Percentiles rank a stretch among this genome's conserved stretches.
phyloP scores from a whole-genome alignment of 2,113 vertebrate genomes.

The Sminthopsis crassicaudata region DNA sequence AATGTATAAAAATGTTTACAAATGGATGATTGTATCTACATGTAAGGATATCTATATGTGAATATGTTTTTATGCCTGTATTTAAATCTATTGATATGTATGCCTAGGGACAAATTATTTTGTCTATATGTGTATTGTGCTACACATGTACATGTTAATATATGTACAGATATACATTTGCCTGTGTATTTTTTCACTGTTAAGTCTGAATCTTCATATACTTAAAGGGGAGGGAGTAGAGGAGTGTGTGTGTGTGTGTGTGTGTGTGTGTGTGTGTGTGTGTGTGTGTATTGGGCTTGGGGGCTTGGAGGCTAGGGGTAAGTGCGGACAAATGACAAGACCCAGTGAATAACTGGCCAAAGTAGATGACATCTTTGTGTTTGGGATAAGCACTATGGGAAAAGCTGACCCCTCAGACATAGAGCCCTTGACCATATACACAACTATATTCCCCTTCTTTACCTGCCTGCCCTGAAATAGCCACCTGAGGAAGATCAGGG shows the following conservation, averaged over 20 bases:
- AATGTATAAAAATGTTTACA: background rate
- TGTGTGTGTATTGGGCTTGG: background rate
- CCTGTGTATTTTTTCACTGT: background rate
- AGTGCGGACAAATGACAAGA: background rate
- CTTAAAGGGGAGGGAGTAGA: background rate
- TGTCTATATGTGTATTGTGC: background rate
- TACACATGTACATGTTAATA: background rate
- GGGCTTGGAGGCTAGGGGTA: background rate
- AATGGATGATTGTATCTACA: background rate
- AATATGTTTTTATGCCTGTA: background rate
- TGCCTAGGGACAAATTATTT: background rate
- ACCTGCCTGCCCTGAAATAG: background rate
- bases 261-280: background rate
- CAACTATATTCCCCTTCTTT: background rate
- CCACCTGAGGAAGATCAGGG: background rate
- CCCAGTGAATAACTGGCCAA: background rate
- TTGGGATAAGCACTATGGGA: background rate
- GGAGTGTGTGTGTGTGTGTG: background rate
- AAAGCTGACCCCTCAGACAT: background rate
- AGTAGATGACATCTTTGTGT: background rate
- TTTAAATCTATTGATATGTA: background rate
- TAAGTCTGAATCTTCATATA: background rate
- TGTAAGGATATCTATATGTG: background rate
- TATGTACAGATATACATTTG: background rate
- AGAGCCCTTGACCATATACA: background rate